Conservation (phyloP, 1,140 invertebrate species). For the Heliconius himera region DNA sequence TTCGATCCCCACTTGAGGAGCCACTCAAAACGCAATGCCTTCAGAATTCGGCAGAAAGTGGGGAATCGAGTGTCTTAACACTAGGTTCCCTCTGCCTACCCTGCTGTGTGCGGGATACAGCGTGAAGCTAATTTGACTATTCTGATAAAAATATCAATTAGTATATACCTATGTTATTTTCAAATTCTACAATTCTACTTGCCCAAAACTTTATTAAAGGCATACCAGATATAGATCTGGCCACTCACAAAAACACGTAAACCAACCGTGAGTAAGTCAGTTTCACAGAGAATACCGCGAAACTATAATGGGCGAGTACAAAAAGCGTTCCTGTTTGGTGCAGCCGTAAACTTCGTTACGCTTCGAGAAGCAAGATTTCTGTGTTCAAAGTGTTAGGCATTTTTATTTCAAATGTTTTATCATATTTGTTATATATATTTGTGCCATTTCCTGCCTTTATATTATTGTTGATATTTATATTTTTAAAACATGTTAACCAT, state of each 20-base stretch:
- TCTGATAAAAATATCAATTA: background rate
- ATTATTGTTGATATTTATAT: background rate
- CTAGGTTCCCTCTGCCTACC: too few species aligned
- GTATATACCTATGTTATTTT: background rate
- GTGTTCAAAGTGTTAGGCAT: constrained; percentile 12
- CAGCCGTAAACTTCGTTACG: constrained; percentile 31
- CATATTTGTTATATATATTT: background rate
- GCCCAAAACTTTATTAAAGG: background rate
- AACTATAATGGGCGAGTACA: constrained; percentile 41
- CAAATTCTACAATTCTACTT: background rate
- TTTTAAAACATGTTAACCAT: background rate
- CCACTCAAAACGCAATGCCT: too few species aligned
- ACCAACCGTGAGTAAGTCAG: constrained; percentile 30
- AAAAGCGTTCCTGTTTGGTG: constrained; percentile 33
- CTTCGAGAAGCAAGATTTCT: constrained; percentile 25
- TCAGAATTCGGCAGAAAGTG: too few species aligned
- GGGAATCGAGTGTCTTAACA: too few species aligned
- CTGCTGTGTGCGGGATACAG: too few species aligned
- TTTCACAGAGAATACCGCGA: constrained; percentile 42
- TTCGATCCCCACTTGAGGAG: too few species aligned
- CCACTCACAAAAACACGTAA: constrained; percentile 22
- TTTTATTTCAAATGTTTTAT: background rate
- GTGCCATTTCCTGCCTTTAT: background rate
- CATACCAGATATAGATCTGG: background rate
- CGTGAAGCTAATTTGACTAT: too few species aligned